Evolutionary conservation across 2,113 vertebrate genomes (phyloP), one percentile per base, ranked within the genome.

Genomic region (Sebastes schlegelii): DNA sequence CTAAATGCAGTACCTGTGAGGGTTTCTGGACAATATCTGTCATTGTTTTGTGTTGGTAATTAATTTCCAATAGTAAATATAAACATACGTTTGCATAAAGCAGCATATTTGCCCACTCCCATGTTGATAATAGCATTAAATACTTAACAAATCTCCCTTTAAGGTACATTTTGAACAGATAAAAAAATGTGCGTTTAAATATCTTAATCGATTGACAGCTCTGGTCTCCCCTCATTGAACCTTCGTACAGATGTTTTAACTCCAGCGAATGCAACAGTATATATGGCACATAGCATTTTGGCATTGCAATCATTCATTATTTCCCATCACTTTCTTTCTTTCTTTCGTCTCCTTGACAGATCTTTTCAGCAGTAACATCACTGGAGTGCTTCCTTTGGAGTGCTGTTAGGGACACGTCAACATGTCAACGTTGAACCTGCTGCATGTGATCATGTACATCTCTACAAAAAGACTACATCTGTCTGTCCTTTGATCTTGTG

Each of bases 401-500:
- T 65, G 57, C 34, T 4, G 34, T 34, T 19, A 55, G 48, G 54
- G 46, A 42, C 46, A 26, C 46, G 19, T 42, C 64, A 52, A 26
- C 45, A 26, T 67, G 66, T 62, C 54, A 67, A 13, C 76, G 55
- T 63, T 72, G 48, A 75, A 70, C 43, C 5, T 43, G 23, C 67
- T 67, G 58, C 16, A 57, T 79, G 55, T 74, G 42, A 74, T 69
- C 23, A 14, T 43, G 26, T 58, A 68, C 52, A 45, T 57, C 19
- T 23, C 48, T 46, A 54, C 46, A 45, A 66, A 52, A 21, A 78
- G 14, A 48, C 65, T 70, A 2, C 21, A 52, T 54, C 26, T 69
- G 70, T 70, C 42, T 63, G n/a, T 73, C 66, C 69, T 86, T 84
- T 88, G 85, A 91, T 79, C 76, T 74, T 40, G 46, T 72, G 55